Evolutionary conservation across 23 tunicate species (phyloP).

Genomic region (Ascidia mentula): DNA sequence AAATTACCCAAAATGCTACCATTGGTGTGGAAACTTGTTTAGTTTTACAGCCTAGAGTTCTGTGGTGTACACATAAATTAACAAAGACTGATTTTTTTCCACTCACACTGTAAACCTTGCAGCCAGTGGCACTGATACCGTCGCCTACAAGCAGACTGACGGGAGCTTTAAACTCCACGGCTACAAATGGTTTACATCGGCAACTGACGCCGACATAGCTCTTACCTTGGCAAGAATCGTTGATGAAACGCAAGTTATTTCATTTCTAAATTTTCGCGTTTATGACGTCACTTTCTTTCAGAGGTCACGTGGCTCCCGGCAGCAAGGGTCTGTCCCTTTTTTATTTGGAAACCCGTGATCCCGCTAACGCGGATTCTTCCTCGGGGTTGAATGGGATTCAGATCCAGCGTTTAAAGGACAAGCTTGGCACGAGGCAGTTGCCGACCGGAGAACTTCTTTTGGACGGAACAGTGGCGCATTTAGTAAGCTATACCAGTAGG

Average conservation of each 20-base stretch:
- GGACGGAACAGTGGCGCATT: slow-evolving; percentile 77
- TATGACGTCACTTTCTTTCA: background rate
- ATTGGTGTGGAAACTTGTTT: no score
- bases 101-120: no score
- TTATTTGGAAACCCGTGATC: slow-evolving; percentile 67
- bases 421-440: slow-evolving; percentile 92
- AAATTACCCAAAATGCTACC: no score
- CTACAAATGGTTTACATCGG: slow-evolving; percentile 97
- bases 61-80: no score
- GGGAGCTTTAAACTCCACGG: slow-evolving; percentile 70
- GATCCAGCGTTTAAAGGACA: slow-evolving; percentile 68
- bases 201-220: slow-evolving; percentile 92
- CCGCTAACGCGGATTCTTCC: background rate
- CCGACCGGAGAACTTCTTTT: slow-evolving; percentile 90
- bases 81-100: no score
- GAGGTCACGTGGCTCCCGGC: slow-evolving; percentile 53
- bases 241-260: slow-evolving; percentile 36
- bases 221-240: slow-evolving; percentile 77
- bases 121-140: slow-evolving; percentile 81
- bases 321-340: slow-evolving; percentile 82
- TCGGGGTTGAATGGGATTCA: slow-evolving; percentile 84
- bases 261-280: background rate
- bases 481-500: slow-evolving; percentile 54
- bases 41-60: no score
- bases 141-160: slow-evolving; percentile 57